Evolutionary conservation across 2,113 vertebrate species (phyloP).

Genomic region (Urocitellus parryii): DNA sequence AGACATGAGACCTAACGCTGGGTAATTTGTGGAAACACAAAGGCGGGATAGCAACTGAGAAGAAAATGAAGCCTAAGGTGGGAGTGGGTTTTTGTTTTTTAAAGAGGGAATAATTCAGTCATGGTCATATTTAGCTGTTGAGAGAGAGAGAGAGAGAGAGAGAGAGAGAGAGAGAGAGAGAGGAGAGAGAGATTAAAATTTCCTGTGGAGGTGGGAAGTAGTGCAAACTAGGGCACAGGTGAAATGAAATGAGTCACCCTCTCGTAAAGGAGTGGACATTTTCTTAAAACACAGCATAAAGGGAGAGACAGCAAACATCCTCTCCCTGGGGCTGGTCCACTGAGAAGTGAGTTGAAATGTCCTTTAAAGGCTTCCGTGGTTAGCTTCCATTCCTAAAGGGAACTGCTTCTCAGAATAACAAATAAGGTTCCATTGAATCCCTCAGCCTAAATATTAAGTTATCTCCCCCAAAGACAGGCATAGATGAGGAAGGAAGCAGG

Average conservation of each 20-base stretch:
- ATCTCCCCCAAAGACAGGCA: neutral
- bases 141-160: neutral
- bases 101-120: neutral
- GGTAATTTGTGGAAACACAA: neutral
- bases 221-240: neutral
- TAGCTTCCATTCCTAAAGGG: neutral
- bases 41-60: neutral
- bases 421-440: neutral
- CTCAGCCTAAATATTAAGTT: neutral
- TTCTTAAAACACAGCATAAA: neutral
- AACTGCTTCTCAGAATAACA: neutral
- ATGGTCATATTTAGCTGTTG: neutral
- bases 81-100: neutral
- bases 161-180: neutral
- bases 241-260: neutral
- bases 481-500: rapidly evolving
- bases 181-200: neutral
- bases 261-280: neutral
- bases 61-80: neutral
- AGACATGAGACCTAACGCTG: neutral
- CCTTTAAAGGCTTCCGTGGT: neutral
- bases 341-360: neutral
- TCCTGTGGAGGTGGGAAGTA: neutral
- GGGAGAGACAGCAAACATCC: neutral
- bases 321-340: neutral